Percentiles rank a stretch among this genome's conserved stretches.
Conservation (phyloP, 2,113 vertebrate genomes). For the Oceanodroma tethys region DNA sequence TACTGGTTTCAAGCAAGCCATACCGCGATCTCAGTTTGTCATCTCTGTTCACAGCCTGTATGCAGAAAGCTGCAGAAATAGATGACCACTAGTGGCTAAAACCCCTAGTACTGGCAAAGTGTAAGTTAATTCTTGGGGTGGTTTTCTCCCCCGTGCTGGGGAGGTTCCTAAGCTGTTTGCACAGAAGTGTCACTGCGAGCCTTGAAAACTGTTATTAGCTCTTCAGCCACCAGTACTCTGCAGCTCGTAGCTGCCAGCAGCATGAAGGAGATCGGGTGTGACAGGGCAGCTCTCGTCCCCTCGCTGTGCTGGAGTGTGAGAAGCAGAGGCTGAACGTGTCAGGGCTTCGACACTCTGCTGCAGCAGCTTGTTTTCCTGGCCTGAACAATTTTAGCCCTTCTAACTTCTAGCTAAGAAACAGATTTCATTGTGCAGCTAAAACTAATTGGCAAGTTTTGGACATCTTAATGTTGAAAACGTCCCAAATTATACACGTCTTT, state of each 20-base stretch:
- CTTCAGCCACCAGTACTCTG: not conserved
- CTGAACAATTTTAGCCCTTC: not conserved
- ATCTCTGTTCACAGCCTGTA: not conserved
- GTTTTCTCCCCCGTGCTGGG: not conserved
- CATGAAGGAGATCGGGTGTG: fast-evolving
- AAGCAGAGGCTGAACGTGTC: not conserved
- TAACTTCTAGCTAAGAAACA: not conserved
- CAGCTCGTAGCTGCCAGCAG: not conserved
- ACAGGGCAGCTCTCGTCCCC: not conserved
- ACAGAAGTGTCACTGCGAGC: not conserved
- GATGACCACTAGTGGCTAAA: not conserved
- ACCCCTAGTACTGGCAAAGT: not conserved
- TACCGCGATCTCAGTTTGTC: not conserved
- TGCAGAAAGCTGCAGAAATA: not conserved
- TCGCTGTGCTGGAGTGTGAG: not conserved
- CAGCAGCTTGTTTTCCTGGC: not conserved
- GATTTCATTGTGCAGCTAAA: not conserved
- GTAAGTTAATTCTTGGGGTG: not conserved
- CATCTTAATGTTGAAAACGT: not conserved
- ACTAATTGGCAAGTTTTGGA: not conserved
- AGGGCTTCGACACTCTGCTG: fast-evolving
- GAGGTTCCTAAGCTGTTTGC: not conserved
- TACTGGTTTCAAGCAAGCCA: not conserved
- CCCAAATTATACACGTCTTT: not conserved
- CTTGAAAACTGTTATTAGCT: not conserved